Evolutionary conservation across 2,797 vertebrate species (phyloP), one percentile per base, ranked within the genome.

Genomic region (Cossypha caffra): DNA sequence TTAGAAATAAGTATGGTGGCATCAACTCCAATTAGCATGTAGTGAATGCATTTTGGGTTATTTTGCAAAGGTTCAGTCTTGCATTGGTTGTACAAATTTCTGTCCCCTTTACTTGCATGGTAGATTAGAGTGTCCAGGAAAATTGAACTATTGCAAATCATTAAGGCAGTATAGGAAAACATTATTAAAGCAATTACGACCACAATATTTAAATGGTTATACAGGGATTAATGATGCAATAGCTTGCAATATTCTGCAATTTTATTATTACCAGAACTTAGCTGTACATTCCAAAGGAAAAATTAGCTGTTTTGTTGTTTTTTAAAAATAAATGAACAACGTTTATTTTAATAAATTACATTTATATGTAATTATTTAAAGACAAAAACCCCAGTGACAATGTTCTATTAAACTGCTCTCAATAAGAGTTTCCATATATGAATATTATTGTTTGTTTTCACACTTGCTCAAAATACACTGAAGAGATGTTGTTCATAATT

Each of bases 251-350:
- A 93, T 82, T 91, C 37, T 91, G 38, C n/a, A 45, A 38, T 91
- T 96, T 96, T 94, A 94, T 93, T 92, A 89, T 86, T 77, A 76
- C 73, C 57, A 94, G 85, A 96, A 95, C 52, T 93, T 92, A 96
- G 42, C 55, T 79, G 52, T 95, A 90, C 63, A 94, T 91, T 90
- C 75, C 59, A 90, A 96, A 90, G n/a, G n/a, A 94, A 95, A 96
- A 96, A 6, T 26, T 29, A n/a, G 40, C 4, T 29, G 7, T 8
- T 28, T 31, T 19, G 10, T 29, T 51, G 4, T 18, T 26, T 26
- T 29, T 86, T 93, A 72, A 84, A 43, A 85, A 86, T 91, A 78
- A 87, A 97, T 83, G 8, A 29, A 86, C 84, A 95, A 89, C 86
- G 94, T 95, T 95, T 96, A 73, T 93, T 94, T 94, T 76, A 93